These are phyloP conservation scores for Rhynchomys soricoides DNA, from an alignment of 2,113 vertebrate genomes.

Conservation along the genomic window DNA sequence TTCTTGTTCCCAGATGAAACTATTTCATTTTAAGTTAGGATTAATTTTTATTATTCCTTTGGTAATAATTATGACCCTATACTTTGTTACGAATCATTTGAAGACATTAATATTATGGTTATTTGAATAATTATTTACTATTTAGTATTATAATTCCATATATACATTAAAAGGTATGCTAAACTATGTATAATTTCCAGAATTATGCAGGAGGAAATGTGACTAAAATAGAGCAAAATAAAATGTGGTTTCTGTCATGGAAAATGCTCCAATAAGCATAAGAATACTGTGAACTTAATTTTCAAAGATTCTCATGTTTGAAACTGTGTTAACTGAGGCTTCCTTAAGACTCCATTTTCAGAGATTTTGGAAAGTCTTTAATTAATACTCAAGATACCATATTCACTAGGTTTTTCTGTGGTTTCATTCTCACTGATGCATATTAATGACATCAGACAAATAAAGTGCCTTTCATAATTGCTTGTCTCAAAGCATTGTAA, in stretches of 20 bases:
- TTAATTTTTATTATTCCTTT: conserved; percentile 67
- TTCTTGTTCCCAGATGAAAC: conserved; percentile 22
- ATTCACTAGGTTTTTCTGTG: conserved; percentile 42
- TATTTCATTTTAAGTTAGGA: conserved; percentile 65
- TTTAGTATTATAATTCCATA: neutral
- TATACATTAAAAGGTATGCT: neutral
- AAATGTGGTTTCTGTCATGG: neutral
- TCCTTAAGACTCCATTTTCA: neutral
- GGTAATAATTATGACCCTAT: conserved; percentile 35
- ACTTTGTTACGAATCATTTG: conserved; percentile 49
- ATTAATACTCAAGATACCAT: conserved; percentile 27
- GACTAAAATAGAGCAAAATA: neutral
- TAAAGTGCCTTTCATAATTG: conserved; percentile 76
- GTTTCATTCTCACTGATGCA: conserved; percentile 69
- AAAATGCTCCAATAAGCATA: neutral
- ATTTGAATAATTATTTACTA: conserved; percentile 39
- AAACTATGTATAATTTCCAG: neutral
- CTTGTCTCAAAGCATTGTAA: conserved; percentile 74
- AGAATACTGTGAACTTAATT: neutral
- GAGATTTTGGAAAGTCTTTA: conserved; percentile 35
- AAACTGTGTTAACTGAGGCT: neutral
- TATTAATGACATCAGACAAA: conserved; percentile 78
- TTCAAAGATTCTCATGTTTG: conserved; percentile 7
- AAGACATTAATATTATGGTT: conserved; percentile 39
- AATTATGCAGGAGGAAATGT: neutral